Base-by-base conservation (phyloP, 2,888 invertebrate species). In the Melikaiella ostensackeni region DNA sequence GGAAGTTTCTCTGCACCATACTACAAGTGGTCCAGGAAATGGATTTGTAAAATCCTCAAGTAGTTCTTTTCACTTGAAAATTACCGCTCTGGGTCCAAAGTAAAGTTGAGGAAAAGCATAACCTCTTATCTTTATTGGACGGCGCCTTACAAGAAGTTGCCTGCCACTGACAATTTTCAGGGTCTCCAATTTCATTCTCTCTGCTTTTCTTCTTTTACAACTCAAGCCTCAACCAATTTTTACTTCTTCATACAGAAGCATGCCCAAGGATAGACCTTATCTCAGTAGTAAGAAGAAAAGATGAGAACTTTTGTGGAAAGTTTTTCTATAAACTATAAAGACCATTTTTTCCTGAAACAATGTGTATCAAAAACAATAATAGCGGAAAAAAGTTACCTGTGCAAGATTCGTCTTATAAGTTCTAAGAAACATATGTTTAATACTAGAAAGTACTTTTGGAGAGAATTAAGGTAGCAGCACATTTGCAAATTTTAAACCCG, bases 1-100 rank as follows among this genome's bases (percentile, higher is more conserved):
- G 79, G 50, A 75, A 77, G 62, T 75, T 70, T 77, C 78, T 78
- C 77, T 77, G 63, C 75, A 30, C 73, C 70, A 50, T 33, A 30
- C 64, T 33, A 11, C 11, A 63, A 24, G 19, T 64, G 30, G 8
- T n/a, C n/a, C 16, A 50, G 27, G 46, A 50, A 70, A 46, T 50
- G 11, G 27, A 70, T 50, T 50, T 70, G 27, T 46, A 50, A 70
- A 70, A 70, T 11, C 19, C 30, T 24, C 16, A 27, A 59, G 59
- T 59, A 11, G 6, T 24, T 27, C 16, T 59, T 59, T 59, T 59
- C 59, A 27, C 27, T 59, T 59, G 16, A 59, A 27, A 59, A 59
- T 1, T 27, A 24, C 27, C 59, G 16, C 13, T 27, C 59, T 16
- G 59, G 24, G 24, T 24, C 13, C 27, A 24, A 57, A 59, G 9